Evolutionary conservation across 2,797 vertebrate genomes (phyloP).

Genomic region (Parambassis ranga): DNA sequence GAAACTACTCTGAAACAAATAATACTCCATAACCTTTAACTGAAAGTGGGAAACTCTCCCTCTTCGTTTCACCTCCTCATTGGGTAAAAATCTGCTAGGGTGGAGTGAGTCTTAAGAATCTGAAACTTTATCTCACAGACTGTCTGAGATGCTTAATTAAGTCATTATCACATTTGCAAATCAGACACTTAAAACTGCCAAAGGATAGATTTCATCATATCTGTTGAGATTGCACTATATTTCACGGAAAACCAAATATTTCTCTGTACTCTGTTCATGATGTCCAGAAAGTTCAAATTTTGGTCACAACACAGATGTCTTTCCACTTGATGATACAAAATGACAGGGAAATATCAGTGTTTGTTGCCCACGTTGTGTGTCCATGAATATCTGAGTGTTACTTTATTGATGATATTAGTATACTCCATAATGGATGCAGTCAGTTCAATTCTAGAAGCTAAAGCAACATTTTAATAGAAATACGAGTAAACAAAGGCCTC

Average conservation of each 20-base stretch:
- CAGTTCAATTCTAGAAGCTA: conserved; percentile 9
- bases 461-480: conserved; percentile 3
- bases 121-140: conserved; percentile 9
- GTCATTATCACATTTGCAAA: conserved; percentile 33
- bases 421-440: conserved; percentile 33
- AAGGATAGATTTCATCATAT: conserved; percentile 13
- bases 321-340: conserved; percentile 50
- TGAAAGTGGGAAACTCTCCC: conserved; percentile 34
- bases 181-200: conserved; percentile 26
- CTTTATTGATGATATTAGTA: conserved; percentile 57
- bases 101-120: conserved; percentile 32
- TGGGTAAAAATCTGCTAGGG: conserved; percentile 15
- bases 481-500: not conserved
- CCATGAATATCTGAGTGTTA: conserved; percentile 33
- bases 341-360: conserved; percentile 40
- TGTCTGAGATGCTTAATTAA: conserved; percentile 38
- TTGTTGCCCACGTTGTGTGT: conserved; percentile 24
- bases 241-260: not conserved
- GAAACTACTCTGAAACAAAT: conserved; percentile 71
- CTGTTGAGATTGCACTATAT: not conserved
- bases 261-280: not conserved
- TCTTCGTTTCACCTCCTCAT: too few species aligned
- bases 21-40: conserved; percentile 60
- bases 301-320: conserved; percentile 24
- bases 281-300: not conserved